Base-by-base conservation (phyloP, 2,888 invertebrate species). In the Hirtodrosophila histrioides region DNA sequence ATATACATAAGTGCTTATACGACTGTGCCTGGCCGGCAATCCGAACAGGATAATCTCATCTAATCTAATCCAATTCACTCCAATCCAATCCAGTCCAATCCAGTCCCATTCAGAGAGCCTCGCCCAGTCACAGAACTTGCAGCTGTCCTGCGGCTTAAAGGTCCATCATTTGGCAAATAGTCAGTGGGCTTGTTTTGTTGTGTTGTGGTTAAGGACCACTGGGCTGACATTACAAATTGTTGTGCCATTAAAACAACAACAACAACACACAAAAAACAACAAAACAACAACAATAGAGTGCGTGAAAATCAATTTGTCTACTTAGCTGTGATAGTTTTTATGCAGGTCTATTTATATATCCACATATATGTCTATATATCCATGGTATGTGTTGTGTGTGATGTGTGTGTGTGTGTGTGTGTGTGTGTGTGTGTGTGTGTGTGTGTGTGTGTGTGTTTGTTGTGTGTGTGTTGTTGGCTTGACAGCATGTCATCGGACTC, bases 271-370 rank as follows among this genome's bases (percentile, higher is more conserved):
- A 41, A 35, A 29, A 55, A 37, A 33, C 3, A 48, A 17, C 39
- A 24, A 51, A 53, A 51, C 57, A 62, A 61, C 35, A 62, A 62
- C 66, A 71, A 75, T 73, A 77, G 72, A 77, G 51, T 73, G 75
- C 55, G 75, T 75, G 61, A 76, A 72, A 75, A 72, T 72, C 77
- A 75, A 75, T 76, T 75, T 75, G 76, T 75, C 75, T 68, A 51
- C 62, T 62, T 58, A 56, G 49, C 45, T 56, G 49, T 40, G 17
- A 56, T 75, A 70, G 73, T 73, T 75, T 75, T 75, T 72, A 60
- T 65, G 49, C 65, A 54, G 23, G 24, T 44, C 17, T 17, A 17
- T 17, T 17, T 17, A 17, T 17, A 2, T 17, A 17, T 17, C 17
- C 1, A 17, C 17, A 17, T 17, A 17, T 49, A 41, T 41, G 29